Conservation (phyloP, 2,113 vertebrate species). For the Varanus komodoensis region DNA sequence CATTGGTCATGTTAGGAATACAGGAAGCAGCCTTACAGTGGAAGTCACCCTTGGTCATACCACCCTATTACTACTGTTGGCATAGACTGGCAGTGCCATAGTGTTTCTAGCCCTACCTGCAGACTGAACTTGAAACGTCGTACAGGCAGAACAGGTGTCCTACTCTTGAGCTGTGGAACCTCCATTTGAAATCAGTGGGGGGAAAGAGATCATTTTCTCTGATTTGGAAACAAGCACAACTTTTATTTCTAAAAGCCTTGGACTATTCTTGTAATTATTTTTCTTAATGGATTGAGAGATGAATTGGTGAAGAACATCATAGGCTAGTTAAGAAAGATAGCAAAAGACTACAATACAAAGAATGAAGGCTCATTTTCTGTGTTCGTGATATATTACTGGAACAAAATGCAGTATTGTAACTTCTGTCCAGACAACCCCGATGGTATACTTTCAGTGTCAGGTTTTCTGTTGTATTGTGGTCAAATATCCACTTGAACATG, state of each 20-base stretch:
- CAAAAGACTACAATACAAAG: neutral
- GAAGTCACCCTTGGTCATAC: too few species aligned
- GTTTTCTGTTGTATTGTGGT: neutral
- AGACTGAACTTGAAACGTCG: too few species aligned
- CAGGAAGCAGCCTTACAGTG: too few species aligned
- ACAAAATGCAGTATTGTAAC: neutral
- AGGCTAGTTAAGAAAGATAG: too few species aligned
- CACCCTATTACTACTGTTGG: too few species aligned
- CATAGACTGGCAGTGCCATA: too few species aligned
- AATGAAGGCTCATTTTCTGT: neutral
- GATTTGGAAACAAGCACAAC: neutral
- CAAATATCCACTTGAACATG: neutral
- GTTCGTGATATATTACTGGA: neutral
- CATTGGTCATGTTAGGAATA: neutral
- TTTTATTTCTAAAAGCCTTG: too few species aligned
- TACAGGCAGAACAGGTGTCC: too few species aligned
- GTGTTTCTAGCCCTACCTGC: too few species aligned
- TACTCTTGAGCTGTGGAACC: too few species aligned
- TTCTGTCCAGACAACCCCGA: neutral
- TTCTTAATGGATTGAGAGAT: neutral
- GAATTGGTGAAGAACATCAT: neutral
- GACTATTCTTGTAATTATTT: too few species aligned
- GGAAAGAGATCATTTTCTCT: neutral
- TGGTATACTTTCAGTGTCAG: neutral
- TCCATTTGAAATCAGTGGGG: neutral